Conservation (phyloP, 2,797 vertebrate genomes). For the Trachurus trachurus region DNA sequence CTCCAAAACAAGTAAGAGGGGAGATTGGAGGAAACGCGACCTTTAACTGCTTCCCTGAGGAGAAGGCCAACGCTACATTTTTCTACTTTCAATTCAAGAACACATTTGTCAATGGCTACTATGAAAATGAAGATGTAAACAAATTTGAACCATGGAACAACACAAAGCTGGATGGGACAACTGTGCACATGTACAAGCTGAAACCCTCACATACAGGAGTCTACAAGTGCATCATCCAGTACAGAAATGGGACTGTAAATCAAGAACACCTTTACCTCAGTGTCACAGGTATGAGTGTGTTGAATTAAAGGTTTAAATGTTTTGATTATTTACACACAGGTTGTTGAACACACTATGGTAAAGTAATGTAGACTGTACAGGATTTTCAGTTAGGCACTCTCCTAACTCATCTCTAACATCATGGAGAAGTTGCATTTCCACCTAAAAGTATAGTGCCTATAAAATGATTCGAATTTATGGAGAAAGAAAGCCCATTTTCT, state of each 20-base stretch:
- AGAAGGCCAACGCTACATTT: fast-evolving
- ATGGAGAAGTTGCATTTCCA: too few species aligned
- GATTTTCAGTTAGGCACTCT: not conserved
- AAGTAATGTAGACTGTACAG: not conserved
- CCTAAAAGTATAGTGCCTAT: too few species aligned
- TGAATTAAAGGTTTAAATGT: not conserved
- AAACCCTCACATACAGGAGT: constrained; percentile 26
- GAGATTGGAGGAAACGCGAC: constrained; percentile 59
- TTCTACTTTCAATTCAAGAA: constrained; percentile 26
- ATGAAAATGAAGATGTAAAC: fast-evolving
- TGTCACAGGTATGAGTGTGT: constrained; percentile 67
- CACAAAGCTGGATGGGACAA: not conserved
- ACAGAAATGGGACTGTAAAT: fast-evolving
- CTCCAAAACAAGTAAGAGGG: fast-evolving
- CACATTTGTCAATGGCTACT: constrained; percentile 30
- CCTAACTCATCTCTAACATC: too few species aligned
- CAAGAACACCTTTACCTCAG: fast-evolving
- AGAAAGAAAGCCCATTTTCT: not conserved
- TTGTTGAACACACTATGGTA: not conserved
- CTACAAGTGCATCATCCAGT: not conserved
- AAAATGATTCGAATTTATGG: too few species aligned
- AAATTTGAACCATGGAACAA: constrained; percentile 22
- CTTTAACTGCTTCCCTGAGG: constrained; percentile 10
- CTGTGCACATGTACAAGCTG: constrained; percentile 40
- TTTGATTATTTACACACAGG: not conserved